These are phyloP conservation scores for Peromyscus eremicus DNA, from an alignment of 2,797 vertebrate species.

Conservation along the genomic window DNA sequence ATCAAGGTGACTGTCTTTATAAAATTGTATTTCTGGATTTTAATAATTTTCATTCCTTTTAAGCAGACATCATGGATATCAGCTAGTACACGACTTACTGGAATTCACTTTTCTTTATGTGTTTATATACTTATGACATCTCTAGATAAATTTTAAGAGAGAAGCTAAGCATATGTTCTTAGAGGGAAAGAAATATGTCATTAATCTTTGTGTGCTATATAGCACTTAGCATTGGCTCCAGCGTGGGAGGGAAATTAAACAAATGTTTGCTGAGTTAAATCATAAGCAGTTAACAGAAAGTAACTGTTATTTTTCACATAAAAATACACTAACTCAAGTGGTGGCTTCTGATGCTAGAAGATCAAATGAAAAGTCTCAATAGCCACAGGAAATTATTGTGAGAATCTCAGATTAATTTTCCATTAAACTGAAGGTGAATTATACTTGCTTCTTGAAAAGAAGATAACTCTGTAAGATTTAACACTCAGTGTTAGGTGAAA, in stretches of 20 bases:
- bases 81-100: not conserved
- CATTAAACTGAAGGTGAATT: conserved; percentile 71
- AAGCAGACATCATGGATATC: not conserved
- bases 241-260: conserved; percentile 6
- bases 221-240: conserved; percentile 12
- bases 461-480: conserved; percentile 64
- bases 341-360: conserved; percentile 7
- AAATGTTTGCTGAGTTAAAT: conserved; percentile 36
- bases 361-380: conserved; percentile 50
- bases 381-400: conserved; percentile 59
- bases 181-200: conserved; percentile 23
- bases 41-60: conserved; percentile 34
- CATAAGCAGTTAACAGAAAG: conserved; percentile 24
- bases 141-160: conserved; percentile 11
- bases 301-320: conserved; percentile 61
- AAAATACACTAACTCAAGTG: conserved; percentile 60
- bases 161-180: conserved; percentile 54
- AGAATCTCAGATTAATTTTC: conserved; percentile 63
- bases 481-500: conserved; percentile 51
- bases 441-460: conserved; percentile 20
- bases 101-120: not conserved
- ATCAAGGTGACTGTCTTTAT: not conserved
- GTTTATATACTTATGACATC: conserved; percentile 26
- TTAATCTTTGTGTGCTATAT: conserved; percentile 11
- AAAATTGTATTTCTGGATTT: not conserved